Evolutionary conservation across 2,797 vertebrate species (phyloP), one percentile per base, ranked within the genome.

Genomic region (Crocidura indochinensis): DNA sequence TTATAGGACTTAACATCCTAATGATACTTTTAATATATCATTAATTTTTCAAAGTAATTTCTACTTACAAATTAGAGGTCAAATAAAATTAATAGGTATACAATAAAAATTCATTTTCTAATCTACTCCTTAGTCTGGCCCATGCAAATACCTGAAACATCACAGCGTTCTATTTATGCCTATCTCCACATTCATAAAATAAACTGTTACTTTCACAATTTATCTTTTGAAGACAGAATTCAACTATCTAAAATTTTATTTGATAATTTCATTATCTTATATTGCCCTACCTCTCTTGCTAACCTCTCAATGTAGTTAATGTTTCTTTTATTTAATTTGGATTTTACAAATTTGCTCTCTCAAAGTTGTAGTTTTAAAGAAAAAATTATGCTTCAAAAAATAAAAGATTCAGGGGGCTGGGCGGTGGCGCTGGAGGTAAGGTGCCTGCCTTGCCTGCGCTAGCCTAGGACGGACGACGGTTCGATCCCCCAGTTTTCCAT

Each of bases 61-160:
- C 31, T 92, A 90, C 93, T 93, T 95, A 94, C 68, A 88, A 90
- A 88, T 90, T 17, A 81, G 94, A 95, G 92, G 90, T 92, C 93
- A 94, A 94, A 94, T 82, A 87, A 69, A 51, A 75, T 88, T 96
- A 95, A 95, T 83, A 91, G 84, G 80, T 84, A 78, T 90, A 60
- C 94, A 94, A 95, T 88, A 46, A 94, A 94, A 95, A 90, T 73
- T 44, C 65, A 84, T 87, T 96, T 94, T 90, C 38, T 76, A 86
- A 92, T 67, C 90, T 14, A 90, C 83, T 93, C 94, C 84, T 91
- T 1, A 69, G 95, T 81, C 86, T 84, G 95, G 93, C 94, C 86
- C 77, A 88, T 94, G 96, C 91, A 95, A 94, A 44, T 79, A 88
- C 53, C 92, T 87, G 69, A 92, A 96, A 95, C 49, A 31, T 49